Evolutionary conservation across 2,797 vertebrate genomes (phyloP).

Genomic region (Gymnoscopelus microlampas): DNA sequence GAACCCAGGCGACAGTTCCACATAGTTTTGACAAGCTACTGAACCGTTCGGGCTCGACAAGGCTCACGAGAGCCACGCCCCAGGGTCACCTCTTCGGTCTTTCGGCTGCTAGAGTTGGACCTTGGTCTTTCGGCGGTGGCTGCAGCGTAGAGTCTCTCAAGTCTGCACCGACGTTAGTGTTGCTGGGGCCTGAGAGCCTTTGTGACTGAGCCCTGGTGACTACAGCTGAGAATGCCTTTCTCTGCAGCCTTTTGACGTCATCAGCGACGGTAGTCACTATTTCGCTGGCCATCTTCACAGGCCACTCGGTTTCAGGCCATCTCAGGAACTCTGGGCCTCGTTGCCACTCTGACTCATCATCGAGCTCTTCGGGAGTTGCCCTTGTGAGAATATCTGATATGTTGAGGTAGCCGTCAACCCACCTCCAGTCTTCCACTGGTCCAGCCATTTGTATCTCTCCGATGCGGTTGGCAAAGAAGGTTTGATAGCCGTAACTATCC

Average conservation of each 20-base stretch:
- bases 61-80: not conserved
- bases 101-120: not conserved
- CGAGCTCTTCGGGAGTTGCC: conserved; percentile 26
- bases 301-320: conserved; percentile 5
- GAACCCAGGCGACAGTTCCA: conserved; percentile 10
- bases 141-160: not conserved
- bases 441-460: conserved; percentile 27
- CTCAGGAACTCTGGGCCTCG: not conserved
- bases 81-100: not conserved
- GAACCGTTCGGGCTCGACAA: conserved; percentile 1
- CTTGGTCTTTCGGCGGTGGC: not conserved
- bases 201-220: not conserved
- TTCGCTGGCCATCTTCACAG: conserved; percentile 2
- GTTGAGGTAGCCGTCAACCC: conserved; percentile 11
- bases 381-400: conserved; percentile 15
- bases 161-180: not conserved
- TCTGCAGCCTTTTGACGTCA: not conserved
- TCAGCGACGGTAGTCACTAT: not conserved
- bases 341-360: conserved; percentile 10
- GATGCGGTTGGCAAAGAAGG: conserved; percentile 23
- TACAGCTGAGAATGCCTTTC: conserved; percentile 9
- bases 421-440: conserved; percentile 22
- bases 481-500: conserved; percentile 35
- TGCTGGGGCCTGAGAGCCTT: not conserved
- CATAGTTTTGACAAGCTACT: conserved; percentile 7